Evolutionary conservation across 1,140 invertebrate genomes (phyloP).

Genomic region (Cydia strobilella): DNA sequence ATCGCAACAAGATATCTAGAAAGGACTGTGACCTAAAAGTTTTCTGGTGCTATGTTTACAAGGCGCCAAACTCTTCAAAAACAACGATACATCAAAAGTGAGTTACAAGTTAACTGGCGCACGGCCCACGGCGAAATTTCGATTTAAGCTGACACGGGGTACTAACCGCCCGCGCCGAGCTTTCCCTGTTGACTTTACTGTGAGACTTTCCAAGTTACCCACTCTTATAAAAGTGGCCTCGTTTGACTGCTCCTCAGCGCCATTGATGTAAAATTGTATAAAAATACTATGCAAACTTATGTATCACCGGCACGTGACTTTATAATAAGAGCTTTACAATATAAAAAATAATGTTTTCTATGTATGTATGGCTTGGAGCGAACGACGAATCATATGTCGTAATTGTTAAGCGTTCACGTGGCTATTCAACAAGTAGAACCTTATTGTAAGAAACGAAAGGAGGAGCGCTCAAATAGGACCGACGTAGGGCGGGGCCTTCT

Average conservation of each 20-base stretch:
- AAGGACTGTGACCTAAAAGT: constrained; percentile 60
- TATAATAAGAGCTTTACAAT: constrained; percentile 34
- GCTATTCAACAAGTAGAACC: constrained; percentile 62
- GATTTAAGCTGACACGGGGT: constrained; percentile 63
- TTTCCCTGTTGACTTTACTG: constrained; percentile 55
- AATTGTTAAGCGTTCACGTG: constrained; percentile 58
- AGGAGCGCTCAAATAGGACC: constrained; percentile 64
- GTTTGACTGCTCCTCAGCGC: constrained; percentile 5
- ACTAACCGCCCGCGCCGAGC: constrained; percentile 41
- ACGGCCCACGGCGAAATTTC: constrained; percentile 57
- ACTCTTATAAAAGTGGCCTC: constrained; percentile 48
- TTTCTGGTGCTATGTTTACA: constrained; percentile 63
- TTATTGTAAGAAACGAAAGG: constrained; percentile 65
- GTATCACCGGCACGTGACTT: not conserved
- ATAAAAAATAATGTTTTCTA: constrained; percentile 35
- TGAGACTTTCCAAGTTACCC: constrained; percentile 49
- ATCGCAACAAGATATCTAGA: constrained; percentile 45
- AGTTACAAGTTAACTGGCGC: constrained; percentile 70
- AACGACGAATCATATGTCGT: constrained; percentile 55
- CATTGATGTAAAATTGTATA: constrained; percentile 17
- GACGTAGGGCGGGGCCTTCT: constrained; percentile 68
- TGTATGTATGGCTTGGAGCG: constrained; percentile 33
- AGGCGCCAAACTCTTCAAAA: constrained; percentile 66
- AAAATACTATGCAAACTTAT: constrained; percentile 5
- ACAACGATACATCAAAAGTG: constrained; percentile 77